Base-by-base conservation (phyloP, 2,113 vertebrate genomes). In the Ornithorhynchus anatinus region DNA sequence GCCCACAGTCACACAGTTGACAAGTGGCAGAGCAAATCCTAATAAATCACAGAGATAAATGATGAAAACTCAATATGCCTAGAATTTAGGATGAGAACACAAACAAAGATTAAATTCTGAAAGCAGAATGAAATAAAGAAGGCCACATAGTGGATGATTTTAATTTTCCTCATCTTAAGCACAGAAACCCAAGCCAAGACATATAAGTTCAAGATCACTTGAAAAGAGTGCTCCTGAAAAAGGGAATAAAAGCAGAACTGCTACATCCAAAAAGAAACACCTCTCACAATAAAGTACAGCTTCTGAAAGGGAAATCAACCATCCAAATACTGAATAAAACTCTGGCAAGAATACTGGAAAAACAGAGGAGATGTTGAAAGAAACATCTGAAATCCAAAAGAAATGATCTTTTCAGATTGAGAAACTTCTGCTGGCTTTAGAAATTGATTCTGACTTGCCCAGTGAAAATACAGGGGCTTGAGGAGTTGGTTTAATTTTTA, bases 31-130 rank as follows among this genome's bases (percentile, higher is more conserved):
- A n/a, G n/a, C n/a, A n/a, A n/a, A n/a, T n/a, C n/a, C 53, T 81
- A 79, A 81, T 61, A 56, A 77, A 71, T 69, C 78, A 79, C 69
- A 59, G 69, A 59, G 72, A 40, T 58, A 60, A 50, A 68, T 44
- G 44, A 68, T 64, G 52, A 58, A 48, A 74, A 36, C 58, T 73
- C 37, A 69, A 54, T 42, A 35, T 56, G 52, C 35, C 25, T 43
- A 43, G 38, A 56, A 50, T 50, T 50, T 27, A 27, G 15, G 19
- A 50, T 23, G 31, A 27, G 45, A 27, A 77, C 56, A 65, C 38
- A 52, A 1, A 14, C 72, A 37, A 59, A 36, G 61, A 45, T 56
- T 19, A 40, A 58, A 45, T 51, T 40, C 33, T 25, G 50, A 52
- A 51, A 67, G 42, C 36, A 40, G 11, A 38, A 39, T 44, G 50